Evolutionary conservation across 2,113 vertebrate genomes (phyloP).

Genomic region (Anser brachyrhynchus): DNA sequence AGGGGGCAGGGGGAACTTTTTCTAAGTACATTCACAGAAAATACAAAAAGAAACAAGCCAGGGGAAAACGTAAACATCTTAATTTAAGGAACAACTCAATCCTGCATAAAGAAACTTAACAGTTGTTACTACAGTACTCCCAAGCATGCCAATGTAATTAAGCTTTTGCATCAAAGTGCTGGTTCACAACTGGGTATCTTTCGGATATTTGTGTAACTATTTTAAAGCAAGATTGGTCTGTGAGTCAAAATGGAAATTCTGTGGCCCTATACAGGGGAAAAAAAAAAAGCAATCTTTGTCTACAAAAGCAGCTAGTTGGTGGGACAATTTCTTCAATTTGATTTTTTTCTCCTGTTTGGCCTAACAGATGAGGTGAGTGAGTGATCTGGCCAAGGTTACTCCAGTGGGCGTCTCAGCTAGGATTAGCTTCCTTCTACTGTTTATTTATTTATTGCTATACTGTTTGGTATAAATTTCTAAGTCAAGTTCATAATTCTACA

Average conservation of each 20-base stretch:
- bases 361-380: neutral
- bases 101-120: neutral
- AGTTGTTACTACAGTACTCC: neutral
- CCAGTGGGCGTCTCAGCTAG: neutral
- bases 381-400: neutral
- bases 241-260: neutral
- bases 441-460: neutral
- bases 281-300: neutral
- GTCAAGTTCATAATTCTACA: neutral
- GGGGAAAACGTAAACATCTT: neutral
- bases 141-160: neutral
- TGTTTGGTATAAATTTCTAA: neutral
- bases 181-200: neutral
- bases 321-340: neutral
- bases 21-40: neutral
- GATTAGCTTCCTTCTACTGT: neutral
- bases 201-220: neutral
- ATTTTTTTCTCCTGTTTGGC: neutral
- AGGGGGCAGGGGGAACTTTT: neutral
- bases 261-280: neutral
- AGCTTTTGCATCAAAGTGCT: neutral
- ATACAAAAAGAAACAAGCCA: neutral
- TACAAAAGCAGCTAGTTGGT: neutral
- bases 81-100: neutral
- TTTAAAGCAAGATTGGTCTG: neutral